Percentiles rank a stretch among this genome's conserved stretches.
Evolutionary conservation across 2,797 vertebrate species (phyloP).

Genomic region (Crypturellus tataupa): DNA sequence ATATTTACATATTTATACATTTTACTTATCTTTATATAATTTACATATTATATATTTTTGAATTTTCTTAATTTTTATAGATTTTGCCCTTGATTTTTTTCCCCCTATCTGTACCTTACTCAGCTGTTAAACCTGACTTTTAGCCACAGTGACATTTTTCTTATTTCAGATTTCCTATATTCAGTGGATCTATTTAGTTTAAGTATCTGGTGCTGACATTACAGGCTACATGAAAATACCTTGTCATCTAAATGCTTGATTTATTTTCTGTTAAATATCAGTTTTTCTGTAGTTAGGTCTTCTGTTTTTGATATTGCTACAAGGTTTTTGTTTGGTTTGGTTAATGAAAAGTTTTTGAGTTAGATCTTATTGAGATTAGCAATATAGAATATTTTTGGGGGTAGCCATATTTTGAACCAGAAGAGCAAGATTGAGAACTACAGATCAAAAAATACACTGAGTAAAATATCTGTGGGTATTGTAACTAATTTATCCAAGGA

Average conservation of each 20-base stretch:
- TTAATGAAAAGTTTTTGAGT: neutral
- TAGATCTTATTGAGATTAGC: neutral
- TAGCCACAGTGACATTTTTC: neutral
- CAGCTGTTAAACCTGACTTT: neutral
- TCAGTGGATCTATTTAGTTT: neutral
- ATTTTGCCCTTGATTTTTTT: neutral
- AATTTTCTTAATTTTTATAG: neutral
- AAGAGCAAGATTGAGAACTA: neutral
- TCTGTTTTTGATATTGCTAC: neutral
- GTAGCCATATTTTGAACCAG: neutral
- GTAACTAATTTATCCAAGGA: neutral
- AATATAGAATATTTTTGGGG: rapidly evolving
- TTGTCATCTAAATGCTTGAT: neutral
- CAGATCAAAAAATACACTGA: neutral
- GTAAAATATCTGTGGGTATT: neutral
- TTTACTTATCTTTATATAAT: too few species aligned
- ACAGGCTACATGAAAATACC: neutral
- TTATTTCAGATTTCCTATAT: neutral
- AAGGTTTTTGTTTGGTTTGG: neutral
- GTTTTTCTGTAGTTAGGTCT: neutral
- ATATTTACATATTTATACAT: too few species aligned
- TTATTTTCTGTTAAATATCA: neutral
- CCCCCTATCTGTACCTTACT: neutral
- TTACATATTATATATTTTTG: neutral
- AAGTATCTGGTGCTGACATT: neutral